Percentiles rank a stretch among this genome's conserved stretches.
These are phyloP conservation scores for Trissolcus brochymenae DNA, from an alignment of 2,888 invertebrate species.

Conservation along the genomic window DNA sequence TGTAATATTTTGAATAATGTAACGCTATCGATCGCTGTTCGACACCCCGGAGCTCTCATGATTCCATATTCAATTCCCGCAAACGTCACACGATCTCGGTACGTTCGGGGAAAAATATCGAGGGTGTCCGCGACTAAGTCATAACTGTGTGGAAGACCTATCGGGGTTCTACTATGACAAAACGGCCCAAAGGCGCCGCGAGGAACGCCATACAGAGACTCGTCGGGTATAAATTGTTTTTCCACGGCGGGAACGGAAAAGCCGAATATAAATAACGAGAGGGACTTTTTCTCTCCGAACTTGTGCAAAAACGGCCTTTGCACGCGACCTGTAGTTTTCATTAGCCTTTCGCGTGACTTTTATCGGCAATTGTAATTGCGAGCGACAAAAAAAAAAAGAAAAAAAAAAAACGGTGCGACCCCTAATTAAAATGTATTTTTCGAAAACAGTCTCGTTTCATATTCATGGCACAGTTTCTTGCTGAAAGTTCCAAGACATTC, in stretches of 20 bases:
- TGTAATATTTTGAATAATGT: constrained; percentile 51
- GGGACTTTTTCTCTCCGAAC: constrained; percentile 19
- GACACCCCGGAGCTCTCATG: constrained; percentile 30
- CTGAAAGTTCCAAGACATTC: constrained; percentile 1
- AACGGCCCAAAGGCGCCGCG: no score
- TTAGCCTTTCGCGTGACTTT: constrained; percentile 49
- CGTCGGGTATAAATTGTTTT: no score
- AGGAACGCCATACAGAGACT: no score
- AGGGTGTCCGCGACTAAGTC: no score
- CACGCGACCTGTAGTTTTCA: constrained; percentile 48
- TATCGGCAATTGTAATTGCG: constrained; percentile 46
- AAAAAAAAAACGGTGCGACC: neutral
- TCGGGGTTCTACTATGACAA: no score
- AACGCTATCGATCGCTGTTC: constrained; percentile 39
- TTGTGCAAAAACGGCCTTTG: constrained; percentile 36
- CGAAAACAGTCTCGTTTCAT: constrained; percentile 18
- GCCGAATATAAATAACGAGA: constrained; percentile 49
- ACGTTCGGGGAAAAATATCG: constrained; percentile 3
- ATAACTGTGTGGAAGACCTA: no score
- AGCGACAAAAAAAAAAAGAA: constrained; percentile 18
- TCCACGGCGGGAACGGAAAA: constrained; percentile 17
- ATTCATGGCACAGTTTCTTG: constrained; percentile 26
- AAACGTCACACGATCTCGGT: constrained; percentile 39
- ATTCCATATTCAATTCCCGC: constrained; percentile 50
- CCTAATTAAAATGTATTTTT: constrained; percentile 48